These are phyloP conservation scores for Hirtodrosophila trivittata DNA, from an alignment of 2,888 invertebrate species.

Conservation along the genomic window DNA sequence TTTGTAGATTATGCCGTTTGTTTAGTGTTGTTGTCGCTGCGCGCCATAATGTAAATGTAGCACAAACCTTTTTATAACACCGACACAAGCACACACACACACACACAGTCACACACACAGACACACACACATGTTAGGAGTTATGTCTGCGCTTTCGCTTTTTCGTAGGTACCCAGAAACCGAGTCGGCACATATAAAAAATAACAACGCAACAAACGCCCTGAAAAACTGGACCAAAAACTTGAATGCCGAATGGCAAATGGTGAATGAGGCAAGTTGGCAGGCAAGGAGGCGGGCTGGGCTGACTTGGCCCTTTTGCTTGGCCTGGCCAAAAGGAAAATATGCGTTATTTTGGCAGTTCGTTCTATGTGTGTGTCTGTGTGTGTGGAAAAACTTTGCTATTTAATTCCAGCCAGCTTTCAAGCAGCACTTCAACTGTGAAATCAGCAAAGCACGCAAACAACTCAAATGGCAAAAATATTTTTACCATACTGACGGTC, in stretches of 20 bases:
- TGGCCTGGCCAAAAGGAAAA: slow-evolving; percentile 55
- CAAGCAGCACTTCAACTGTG: slow-evolving; percentile 74
- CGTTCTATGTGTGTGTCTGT: slow-evolving; percentile 1
- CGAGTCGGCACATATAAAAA: slow-evolving; percentile 46
- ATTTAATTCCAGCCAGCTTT: slow-evolving; percentile 70
- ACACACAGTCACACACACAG: slow-evolving; percentile 20
- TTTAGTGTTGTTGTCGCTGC: slow-evolving; percentile 68
- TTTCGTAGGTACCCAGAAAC: slow-evolving; percentile 44
- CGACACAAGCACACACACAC: slow-evolving; percentile 42
- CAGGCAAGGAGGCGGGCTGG: background rate
- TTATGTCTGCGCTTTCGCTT: slow-evolving; percentile 78
- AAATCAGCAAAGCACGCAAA: slow-evolving; percentile 68
- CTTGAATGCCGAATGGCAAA: slow-evolving; percentile 60
- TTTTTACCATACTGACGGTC: slow-evolving; percentile 30
- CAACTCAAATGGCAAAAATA: slow-evolving; percentile 57
- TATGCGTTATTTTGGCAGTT: slow-evolving; percentile 63
- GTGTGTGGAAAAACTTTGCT: slow-evolving; percentile 56
- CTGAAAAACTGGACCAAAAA: slow-evolving; percentile 72
- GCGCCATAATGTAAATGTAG: slow-evolving; percentile 77
- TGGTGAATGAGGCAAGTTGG: slow-evolving; percentile 4
- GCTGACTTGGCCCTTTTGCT: slow-evolving; percentile 45
- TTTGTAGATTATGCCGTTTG: slow-evolving; percentile 74
- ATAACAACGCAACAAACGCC: slow-evolving; percentile 59
- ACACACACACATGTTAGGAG: slow-evolving; percentile 56
- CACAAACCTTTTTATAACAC: slow-evolving; percentile 78